Evolutionary conservation across 2,797 vertebrate species (phyloP).

Genomic region (Phataginus tricuspis): DNA sequence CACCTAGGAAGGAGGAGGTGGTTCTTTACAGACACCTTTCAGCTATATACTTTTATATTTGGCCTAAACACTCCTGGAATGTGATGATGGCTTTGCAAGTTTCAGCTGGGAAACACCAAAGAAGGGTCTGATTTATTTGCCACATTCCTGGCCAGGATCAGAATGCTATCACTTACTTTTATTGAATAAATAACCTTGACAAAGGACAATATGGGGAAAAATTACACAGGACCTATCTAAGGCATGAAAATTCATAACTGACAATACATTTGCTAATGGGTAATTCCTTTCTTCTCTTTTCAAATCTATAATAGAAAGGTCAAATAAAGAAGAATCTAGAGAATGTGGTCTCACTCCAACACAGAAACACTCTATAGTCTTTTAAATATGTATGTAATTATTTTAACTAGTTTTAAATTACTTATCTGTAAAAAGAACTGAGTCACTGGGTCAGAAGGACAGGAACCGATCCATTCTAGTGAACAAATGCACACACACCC

Average conservation of each 20-base stretch:
- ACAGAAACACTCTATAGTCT: background rate
- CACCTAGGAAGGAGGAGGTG: background rate
- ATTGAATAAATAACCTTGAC: constrained; percentile 7
- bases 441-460: background rate
- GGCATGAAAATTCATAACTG: background rate
- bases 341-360: background rate
- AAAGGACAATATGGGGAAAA: constrained; percentile 17
- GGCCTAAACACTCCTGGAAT: background rate
- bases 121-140: background rate
- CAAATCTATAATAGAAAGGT: background rate
- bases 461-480: background rate
- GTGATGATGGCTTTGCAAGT: background rate
- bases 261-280: background rate
- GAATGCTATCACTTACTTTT: constrained; percentile 33
- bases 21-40: background rate
- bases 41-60: background rate
- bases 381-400: background rate
- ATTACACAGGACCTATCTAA: background rate
- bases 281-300: constrained; percentile 34
- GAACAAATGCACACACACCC: constrained; percentile 28
- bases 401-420: constrained; percentile 38
- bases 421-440: background rate
- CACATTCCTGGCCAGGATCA: background rate
- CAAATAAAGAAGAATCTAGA: background rate
- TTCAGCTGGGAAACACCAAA: background rate